Percentiles rank a stretch among this genome's conserved stretches.
These are phyloP conservation scores for Trachelus tabidus DNA, from an alignment of 2,888 invertebrate genomes.

Conservation along the genomic window DNA sequence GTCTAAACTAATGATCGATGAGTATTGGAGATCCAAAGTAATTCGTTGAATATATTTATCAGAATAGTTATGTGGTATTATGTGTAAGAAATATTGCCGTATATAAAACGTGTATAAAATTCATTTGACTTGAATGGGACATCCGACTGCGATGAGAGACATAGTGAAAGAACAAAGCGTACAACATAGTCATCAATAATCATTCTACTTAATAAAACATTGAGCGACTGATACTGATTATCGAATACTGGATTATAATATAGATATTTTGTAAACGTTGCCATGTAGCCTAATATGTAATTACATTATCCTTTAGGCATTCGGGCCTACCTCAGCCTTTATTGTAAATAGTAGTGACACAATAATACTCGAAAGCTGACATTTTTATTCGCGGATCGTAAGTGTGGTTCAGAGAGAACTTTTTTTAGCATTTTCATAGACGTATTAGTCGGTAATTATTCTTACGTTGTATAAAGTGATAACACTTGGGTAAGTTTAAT, in stretches of 20 bases:
- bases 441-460: conserved; percentile 13
- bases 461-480: conserved; percentile 3
- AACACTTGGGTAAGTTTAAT: conserved; percentile 12
- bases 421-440: conserved; percentile 4
- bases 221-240: conserved; percentile 2
- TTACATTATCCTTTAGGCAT: conserved; percentile 16
- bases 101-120: too few relatives aligned
- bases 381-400: conserved; percentile 19
- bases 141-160: neutral
- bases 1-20: neutral
- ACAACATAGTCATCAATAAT: conserved; percentile 6
- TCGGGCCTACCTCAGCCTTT: neutral
- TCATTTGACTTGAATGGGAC: neutral
- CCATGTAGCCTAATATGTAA: conserved; percentile 40
- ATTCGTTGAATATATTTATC: neutral
- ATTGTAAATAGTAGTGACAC: conserved; percentile 37
- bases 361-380: conserved; percentile 45
- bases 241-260: conserved; percentile 10
- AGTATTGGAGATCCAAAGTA: neutral
- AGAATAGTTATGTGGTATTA: neutral
- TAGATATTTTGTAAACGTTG: conserved; percentile 31
- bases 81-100: too few relatives aligned
- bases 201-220: conserved; percentile 4
- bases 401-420: neutral
- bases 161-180: conserved; percentile 13